Conservation (phyloP, 2,888 invertebrate genomes). For the Acrobasis suavella region DNA sequence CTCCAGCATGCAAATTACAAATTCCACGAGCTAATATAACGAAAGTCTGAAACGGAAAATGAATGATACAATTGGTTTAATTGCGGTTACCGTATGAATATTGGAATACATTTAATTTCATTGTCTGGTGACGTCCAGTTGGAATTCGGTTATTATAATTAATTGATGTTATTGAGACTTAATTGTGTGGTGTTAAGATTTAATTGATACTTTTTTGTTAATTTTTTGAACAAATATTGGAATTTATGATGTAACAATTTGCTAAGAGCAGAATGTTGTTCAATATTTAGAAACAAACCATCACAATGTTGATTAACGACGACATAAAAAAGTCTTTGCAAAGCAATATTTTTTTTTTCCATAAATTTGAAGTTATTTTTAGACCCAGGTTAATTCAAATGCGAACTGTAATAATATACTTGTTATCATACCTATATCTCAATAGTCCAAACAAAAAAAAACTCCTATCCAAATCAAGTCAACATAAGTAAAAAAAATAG, state of each 20-base stretch:
- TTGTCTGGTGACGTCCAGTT: conserved; percentile 1
- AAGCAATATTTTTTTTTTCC: too few species aligned
- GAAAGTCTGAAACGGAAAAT: too few species aligned
- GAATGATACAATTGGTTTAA: conserved; percentile 6
- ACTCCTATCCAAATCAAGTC: not conserved
- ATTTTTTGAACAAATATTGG: not conserved
- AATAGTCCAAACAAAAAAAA: too few species aligned
- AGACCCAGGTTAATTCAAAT: too few species aligned
- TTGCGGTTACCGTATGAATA: conserved; percentile 3
- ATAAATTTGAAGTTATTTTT: too few species aligned
- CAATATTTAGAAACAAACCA: not conserved
- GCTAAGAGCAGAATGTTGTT: not conserved
- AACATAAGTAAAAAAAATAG: not conserved
- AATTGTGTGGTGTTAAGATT: conserved; percentile 8
- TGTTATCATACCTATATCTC: too few species aligned
- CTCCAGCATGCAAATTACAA: not conserved
- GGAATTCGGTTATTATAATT: conserved; percentile 14
- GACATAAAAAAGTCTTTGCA: too few species aligned
- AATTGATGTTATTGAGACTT: conserved; percentile 7
- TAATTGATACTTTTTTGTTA: not conserved
- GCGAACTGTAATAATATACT: too few species aligned
- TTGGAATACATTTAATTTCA: conserved; percentile 12
- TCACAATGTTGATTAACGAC: too few species aligned
- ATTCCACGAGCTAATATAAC: not conserved
- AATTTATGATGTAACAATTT: too few species aligned